Conservation (phyloP, 2,888 invertebrate genomes). For the Pandemis corylana region DNA sequence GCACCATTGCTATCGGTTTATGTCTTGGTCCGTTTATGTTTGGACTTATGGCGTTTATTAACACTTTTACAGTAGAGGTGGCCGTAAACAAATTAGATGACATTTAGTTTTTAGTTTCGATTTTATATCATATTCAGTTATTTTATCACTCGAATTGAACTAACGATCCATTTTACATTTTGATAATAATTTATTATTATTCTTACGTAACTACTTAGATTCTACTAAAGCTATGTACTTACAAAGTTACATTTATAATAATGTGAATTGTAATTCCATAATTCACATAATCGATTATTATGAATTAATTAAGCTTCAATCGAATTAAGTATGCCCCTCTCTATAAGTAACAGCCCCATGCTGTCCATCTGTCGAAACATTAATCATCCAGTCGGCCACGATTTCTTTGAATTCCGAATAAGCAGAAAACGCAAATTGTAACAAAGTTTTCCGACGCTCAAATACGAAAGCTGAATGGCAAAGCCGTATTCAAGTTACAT, state of each 20-base stretch:
- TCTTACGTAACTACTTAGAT: too few relatives aligned
- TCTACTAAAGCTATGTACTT: too few relatives aligned
- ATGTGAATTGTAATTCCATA: too few relatives aligned
- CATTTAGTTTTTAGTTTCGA: neutral
- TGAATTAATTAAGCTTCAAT: neutral
- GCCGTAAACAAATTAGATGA: neutral
- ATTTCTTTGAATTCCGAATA: conserved; percentile 45
- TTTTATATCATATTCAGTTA: neutral
- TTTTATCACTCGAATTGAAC: neutral
- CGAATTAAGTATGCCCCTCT: neutral
- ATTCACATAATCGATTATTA: too few relatives aligned
- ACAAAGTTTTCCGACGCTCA: conserved; percentile 24
- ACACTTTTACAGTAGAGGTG: neutral
- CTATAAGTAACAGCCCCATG: neutral
- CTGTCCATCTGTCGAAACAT: conserved; percentile 28
- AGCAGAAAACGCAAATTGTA: conserved; percentile 46
- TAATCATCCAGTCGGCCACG: conserved; percentile 57
- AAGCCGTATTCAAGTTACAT: conserved; percentile 27
- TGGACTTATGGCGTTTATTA: neutral
- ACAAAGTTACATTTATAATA: too few relatives aligned
- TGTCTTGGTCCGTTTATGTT: neutral
- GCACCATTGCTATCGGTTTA: conserved; percentile 21
- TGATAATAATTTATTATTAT: too few relatives aligned
- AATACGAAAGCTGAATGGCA: conserved; percentile 24
- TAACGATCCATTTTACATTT: neutral